phyloP scores from a whole-genome alignment of 2,797 vertebrate genomes.

The Odontamblyopus lacepedii region DNA sequence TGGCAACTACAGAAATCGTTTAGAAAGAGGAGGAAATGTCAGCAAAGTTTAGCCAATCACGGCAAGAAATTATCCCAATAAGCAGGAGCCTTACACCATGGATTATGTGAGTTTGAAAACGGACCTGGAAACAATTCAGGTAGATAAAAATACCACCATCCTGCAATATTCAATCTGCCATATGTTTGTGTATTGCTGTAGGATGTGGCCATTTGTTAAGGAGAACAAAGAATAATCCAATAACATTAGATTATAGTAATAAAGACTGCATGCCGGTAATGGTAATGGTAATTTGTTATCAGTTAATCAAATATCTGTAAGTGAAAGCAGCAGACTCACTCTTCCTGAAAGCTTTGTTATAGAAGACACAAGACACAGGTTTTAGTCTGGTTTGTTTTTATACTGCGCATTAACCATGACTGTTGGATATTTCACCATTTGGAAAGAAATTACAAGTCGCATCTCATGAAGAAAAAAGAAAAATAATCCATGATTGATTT shows the following conservation, averaged over 20 bases:
- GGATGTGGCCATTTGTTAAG: constrained; percentile 18
- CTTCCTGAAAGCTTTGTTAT: background rate
- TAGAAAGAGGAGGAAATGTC: too few relatives aligned
- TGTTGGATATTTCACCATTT: background rate
- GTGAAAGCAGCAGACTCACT: constrained; percentile 28
- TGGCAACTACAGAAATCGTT: too few relatives aligned
- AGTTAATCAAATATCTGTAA: background rate
- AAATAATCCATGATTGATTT: background rate
- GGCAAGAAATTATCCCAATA: too few relatives aligned
- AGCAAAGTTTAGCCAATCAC: too few relatives aligned
- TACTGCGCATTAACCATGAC: background rate
- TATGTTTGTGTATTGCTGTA: constrained; percentile 3
- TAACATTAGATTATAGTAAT: constrained; percentile 14
- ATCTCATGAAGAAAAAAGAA: background rate
- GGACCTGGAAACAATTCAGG: too few relatives aligned
- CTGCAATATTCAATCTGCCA: constrained; percentile 21
- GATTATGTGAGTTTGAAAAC: too few relatives aligned
- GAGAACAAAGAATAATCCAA: constrained; percentile 39
- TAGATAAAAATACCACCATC: too few relatives aligned
- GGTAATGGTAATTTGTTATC: constrained; percentile 1
- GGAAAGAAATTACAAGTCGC: too few relatives aligned
- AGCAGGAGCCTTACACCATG: too few relatives aligned
- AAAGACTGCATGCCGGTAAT: constrained; percentile 1
- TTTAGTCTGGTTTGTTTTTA: background rate
- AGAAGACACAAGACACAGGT: background rate